phyloP scores from a whole-genome alignment of 2,888 invertebrate genomes.

The Mylabris sibirica region DNA sequence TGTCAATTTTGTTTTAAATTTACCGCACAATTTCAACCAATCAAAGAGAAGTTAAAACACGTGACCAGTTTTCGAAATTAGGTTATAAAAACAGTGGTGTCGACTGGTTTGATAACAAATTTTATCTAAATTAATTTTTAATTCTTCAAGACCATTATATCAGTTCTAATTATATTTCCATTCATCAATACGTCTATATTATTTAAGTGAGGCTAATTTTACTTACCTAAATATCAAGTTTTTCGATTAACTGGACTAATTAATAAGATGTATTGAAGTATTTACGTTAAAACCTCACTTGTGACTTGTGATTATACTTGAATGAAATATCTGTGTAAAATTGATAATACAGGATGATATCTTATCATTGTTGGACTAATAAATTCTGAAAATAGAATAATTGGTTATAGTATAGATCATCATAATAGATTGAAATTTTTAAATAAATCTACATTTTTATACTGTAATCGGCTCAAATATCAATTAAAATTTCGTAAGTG shows the following conservation, averaged over 20 bases:
- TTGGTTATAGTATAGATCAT: neutral
- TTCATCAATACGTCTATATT: no score
- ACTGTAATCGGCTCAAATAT: neutral
- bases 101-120: neutral
- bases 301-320: no score
- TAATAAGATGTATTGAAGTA: neutral
- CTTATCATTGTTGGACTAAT: neutral
- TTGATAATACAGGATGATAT: neutral
- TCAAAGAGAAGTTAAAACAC: neutral
- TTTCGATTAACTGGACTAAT: no score
- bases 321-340: neutral
- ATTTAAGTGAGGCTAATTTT: no score
- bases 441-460: neutral
- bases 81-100: neutral
- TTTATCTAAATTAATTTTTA: neutral
- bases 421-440: neutral
- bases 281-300: neutral
- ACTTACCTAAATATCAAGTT: no score
- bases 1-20: neutral
- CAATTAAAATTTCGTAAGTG: neutral
- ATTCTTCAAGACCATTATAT: no score
- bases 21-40: neutral
- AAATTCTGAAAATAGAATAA: neutral
- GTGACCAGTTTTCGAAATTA: neutral
- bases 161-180: no score